Percentiles rank a stretch among this genome's conserved stretches.
phyloP scores from a whole-genome alignment of 2,797 vertebrate genomes.

The Megaceryle alcyon region DNA sequence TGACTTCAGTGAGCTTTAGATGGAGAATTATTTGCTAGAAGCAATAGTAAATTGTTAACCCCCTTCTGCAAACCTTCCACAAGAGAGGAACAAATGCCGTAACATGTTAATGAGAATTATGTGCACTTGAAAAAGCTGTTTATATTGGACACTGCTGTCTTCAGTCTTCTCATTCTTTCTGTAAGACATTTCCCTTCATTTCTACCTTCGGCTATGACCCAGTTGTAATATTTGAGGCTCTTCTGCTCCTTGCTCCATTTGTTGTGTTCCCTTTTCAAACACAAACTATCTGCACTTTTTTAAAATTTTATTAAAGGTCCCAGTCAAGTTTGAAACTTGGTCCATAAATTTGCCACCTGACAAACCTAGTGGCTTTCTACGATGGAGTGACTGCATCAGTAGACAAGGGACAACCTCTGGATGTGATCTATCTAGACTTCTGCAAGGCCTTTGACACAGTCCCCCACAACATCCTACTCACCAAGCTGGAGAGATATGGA shows the following conservation, averaged over 20 bases:
- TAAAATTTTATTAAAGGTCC: neutral
- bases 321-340: neutral
- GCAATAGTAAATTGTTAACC: neutral
- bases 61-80: neutral
- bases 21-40: constrained; percentile 2
- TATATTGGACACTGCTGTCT: neutral
- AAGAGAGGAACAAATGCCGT: neutral
- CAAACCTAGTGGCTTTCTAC: too few species aligned
- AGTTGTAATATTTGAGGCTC: neutral
- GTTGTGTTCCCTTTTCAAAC: constrained; percentile 1
- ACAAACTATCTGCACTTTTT: neutral
- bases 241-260: neutral
- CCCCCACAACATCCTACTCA: too few species aligned
- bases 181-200: neutral
- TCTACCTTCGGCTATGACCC: neutral
- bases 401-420: too few species aligned
- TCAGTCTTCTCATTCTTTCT: neutral
- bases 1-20: neutral
- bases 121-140: neutral
- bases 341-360: neutral
- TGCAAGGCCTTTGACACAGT: too few species aligned
- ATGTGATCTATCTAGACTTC: too few species aligned
- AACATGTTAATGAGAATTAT: neutral
- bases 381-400: too few species aligned
- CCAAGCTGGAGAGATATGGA: too few species aligned